phyloP scores from a whole-genome alignment of 1,140 invertebrate genomes.

The Phthorimaea operculella region DNA sequence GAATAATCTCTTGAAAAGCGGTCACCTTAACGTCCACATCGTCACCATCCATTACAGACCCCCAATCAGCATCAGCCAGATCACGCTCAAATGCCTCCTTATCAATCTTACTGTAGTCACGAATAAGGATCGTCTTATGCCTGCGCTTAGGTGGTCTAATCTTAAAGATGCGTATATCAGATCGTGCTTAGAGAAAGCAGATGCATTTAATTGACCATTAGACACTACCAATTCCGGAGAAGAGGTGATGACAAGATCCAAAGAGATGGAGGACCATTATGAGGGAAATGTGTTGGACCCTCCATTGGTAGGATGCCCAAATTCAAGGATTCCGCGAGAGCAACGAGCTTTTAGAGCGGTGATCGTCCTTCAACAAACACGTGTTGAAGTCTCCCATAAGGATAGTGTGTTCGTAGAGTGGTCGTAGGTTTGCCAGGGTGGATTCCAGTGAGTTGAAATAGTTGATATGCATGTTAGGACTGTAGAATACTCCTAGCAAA shows the following conservation, averaged over 20 bases:
- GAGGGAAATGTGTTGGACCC: not conserved
- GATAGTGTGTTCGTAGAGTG: not conserved
- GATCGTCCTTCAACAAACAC: not conserved
- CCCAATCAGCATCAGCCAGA: not conserved
- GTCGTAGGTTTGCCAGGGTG: not conserved
- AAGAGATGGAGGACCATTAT: not conserved
- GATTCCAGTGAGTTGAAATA: slow-evolving; percentile 1
- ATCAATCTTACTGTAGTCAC: no score
- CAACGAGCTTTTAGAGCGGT: not conserved
- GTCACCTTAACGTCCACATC: not conserved
- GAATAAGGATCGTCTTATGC: not conserved
- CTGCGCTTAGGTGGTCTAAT: not conserved
- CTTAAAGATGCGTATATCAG: not conserved
- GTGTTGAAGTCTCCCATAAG: slow-evolving; percentile 1
- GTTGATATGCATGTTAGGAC: not conserved
- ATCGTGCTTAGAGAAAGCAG: not conserved
- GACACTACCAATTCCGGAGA: not conserved
- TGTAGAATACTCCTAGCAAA: slow-evolving; percentile 1
- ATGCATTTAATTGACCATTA: not conserved
- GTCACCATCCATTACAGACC: not conserved
- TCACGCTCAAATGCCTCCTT: not conserved
- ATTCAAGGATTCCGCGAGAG: not conserved
- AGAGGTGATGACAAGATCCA: not conserved
- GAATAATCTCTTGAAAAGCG: not conserved
- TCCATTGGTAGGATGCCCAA: not conserved